These are phyloP conservation scores for Ariopsis seemanni DNA, from an alignment of 2,113 vertebrate species.

Conservation along the genomic window DNA sequence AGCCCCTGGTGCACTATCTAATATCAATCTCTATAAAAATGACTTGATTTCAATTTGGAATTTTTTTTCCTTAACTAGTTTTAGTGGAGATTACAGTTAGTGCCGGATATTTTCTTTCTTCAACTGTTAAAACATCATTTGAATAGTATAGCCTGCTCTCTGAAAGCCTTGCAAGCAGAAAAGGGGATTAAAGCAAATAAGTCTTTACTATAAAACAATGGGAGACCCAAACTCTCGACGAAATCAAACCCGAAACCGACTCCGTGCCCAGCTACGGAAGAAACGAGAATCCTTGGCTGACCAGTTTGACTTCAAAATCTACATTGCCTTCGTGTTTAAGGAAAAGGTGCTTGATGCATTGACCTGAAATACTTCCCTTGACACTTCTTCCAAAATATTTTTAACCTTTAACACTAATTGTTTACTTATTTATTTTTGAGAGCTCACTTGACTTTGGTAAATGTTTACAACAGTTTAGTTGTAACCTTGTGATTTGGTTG, in stretches of 20 bases:
- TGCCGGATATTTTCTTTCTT: constrained; percentile 61
- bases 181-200: constrained; percentile 52
- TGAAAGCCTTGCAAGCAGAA: constrained; percentile 54
- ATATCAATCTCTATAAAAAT: constrained; percentile 62
- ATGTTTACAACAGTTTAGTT: background rate
- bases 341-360: constrained; percentile 83
- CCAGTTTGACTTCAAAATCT: constrained; percentile 99
- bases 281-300: constrained; percentile 99
- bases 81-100: constrained; percentile 62
- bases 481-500: background rate
- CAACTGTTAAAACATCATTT: constrained; percentile 52
- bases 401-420: background rate
- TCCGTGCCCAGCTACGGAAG: constrained; percentile 99
- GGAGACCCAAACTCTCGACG: constrained; percentile 98
- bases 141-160: constrained; percentile 21
- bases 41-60: constrained; percentile 66
- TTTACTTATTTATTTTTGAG: background rate
- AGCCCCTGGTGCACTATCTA: constrained; percentile 61
- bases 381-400: background rate
- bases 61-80: constrained; percentile 63
- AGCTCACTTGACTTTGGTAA: background rate
- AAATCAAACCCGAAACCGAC: constrained; percentile 99
- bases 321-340: constrained; percentile 99
- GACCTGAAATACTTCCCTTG: background rate
- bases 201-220: constrained; percentile 82